Base-by-base conservation (phyloP, 2,797 vertebrate genomes). In the Gadopsis bispinosus region DNA sequence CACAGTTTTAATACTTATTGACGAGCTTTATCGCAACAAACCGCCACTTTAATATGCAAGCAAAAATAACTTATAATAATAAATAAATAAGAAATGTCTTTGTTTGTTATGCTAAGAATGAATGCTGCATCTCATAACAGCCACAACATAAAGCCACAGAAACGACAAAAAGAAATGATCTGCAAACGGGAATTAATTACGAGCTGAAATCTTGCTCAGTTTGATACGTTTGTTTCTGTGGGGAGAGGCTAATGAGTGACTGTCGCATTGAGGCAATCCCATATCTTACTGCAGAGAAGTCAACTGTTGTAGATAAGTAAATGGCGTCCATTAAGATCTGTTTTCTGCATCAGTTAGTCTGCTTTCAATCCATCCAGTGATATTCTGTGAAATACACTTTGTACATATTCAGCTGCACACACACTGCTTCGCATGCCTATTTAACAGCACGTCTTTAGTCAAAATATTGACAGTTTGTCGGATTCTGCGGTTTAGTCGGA, bases 121-220 rank as follows among this genome's bases (percentile, higher is more conserved):
- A 80, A 73, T 10, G 12, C 41, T 13, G 45, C 11, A 39, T 68
- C 48, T 72, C 45, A 51, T 29, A 13, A 45, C 51, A 55, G 50
- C 48, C 31, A 20, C 43, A 59, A 45, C 69, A 53, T 50, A 53
- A 60, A 41, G 60, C 62, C 62, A 29, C n/a, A 64, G 50, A 80
- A 39, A 47, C 62, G 26, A 26, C 26, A 26, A 26, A 26, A 26
- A 26, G 26, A 48, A 58, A 64, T 81, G 53, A 50, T 62, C 71
- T 51, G 43, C 45, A 5, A 67, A 53, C 19, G n/a, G 83, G 35
- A 79, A 80, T 86, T 62, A 76, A 80, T 80, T 73, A 73, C 58
- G 53, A 70, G 37, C 4, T 39, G 33, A 69, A 77, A 65, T 76
- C 22, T 59, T 39, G 13, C 64, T 66, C 53, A 29, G 5, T 64